phyloP scores from a whole-genome alignment of 2,797 vertebrate species.

The Periophthalmus magnuspinnatus region DNA sequence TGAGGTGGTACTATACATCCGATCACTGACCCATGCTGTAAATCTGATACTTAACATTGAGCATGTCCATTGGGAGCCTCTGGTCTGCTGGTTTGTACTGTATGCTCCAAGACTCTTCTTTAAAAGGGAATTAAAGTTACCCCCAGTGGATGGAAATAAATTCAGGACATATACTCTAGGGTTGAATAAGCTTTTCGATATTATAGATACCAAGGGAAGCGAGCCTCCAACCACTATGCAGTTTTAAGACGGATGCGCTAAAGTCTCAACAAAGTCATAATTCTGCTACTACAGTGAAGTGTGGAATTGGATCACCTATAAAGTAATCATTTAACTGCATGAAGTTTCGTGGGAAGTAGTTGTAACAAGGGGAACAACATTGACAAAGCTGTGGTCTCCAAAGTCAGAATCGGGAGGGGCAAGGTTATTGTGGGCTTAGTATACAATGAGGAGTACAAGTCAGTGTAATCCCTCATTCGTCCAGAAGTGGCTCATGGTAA shows the following conservation, averaged over 20 bases:
- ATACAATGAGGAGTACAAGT: too few relatives aligned
- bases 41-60: not conserved
- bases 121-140: slow-evolving; percentile 1
- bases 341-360: not conserved
- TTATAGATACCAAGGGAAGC: not conserved
- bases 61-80: not conserved
- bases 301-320: not conserved
- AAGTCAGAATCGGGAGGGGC: too few relatives aligned
- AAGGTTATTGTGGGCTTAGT: too few relatives aligned
- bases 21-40: slow-evolving; percentile 5
- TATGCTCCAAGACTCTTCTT: slow-evolving; percentile 50
- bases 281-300: not conserved
- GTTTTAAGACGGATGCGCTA: not conserved
- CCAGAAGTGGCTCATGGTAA: too few relatives aligned
- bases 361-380: not conserved
- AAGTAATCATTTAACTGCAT: not conserved
- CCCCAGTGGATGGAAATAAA: not conserved
- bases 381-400: too few relatives aligned
- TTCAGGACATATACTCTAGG: not conserved
- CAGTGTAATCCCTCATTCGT: too few relatives aligned
- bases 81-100: slow-evolving; percentile 1
- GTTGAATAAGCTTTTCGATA: not conserved
- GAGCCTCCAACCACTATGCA: not conserved
- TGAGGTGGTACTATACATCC: not conserved
- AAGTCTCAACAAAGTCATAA: not conserved